A percentile compares a stretch with the other conserved stretches of the same genome.
These are phyloP conservation scores for Erethizon dorsatum DNA, from an alignment of 2,797 vertebrate genomes.

Conservation along the genomic window DNA sequence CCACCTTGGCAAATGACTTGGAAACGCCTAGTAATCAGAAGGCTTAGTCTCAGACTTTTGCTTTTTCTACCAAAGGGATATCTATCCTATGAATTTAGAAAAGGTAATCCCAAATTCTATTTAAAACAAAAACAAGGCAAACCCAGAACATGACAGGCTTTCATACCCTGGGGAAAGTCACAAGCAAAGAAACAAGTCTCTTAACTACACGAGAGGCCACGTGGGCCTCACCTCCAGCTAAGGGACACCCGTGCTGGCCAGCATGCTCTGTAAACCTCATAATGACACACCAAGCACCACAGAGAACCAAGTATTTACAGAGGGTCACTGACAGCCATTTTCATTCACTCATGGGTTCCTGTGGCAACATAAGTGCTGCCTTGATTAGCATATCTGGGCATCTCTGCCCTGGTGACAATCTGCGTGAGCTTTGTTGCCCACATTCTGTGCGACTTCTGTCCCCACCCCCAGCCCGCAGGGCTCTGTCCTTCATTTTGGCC, in stretches of 20 bases:
- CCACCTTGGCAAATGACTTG: background rate
- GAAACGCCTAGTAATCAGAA: background rate
- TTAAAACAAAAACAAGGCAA: slow-evolving; percentile 3
- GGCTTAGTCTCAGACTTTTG: background rate
- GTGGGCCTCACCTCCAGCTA: background rate
- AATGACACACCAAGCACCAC: background rate
- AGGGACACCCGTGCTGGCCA: background rate
- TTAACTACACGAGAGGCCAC: background rate
- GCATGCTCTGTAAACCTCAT: background rate
- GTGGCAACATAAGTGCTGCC: background rate
- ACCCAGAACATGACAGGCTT: background rate
- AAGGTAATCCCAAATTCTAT: background rate
- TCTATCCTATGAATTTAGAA: slow-evolving; percentile 13
- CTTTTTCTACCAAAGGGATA: slow-evolving; percentile 29
- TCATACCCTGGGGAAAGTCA: background rate
- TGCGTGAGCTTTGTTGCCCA: background rate
- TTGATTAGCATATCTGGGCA: background rate
- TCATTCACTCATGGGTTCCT: background rate
- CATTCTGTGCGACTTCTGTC: background rate
- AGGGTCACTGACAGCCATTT: background rate
- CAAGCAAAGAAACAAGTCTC: fast-evolving
- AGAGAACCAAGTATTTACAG: slow-evolving; percentile 12
- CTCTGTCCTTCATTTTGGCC: slow-evolving; percentile 1
- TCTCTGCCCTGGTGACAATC: background rate
- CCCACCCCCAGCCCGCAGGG: background rate